Percentiles rank a stretch among this genome's conserved stretches.
phyloP scores from a whole-genome alignment of 2,113 vertebrate species.

The Pomatorhinus ruficollis region DNA sequence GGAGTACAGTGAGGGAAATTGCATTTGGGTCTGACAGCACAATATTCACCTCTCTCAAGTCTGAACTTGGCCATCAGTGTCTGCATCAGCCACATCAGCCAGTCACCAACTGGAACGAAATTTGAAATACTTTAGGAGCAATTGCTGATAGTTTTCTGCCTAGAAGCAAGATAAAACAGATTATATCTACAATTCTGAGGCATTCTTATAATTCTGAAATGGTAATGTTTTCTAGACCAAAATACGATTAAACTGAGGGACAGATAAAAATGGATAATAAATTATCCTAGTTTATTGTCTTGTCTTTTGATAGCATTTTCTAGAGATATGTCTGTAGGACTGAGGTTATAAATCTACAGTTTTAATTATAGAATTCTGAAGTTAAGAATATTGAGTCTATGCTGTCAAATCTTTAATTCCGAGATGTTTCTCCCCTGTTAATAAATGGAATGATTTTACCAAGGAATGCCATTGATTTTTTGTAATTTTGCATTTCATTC shows the following conservation, averaged over 20 bases:
- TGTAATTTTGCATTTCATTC: neutral
- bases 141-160: neutral
- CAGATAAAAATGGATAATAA: neutral
- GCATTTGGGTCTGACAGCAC: neutral
- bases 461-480: neutral
- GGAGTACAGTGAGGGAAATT: neutral
- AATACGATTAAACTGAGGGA: neutral
- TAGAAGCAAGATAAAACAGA: neutral
- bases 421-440: neutral
- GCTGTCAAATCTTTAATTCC: neutral
- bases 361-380: conserved; percentile 25
- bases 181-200: neutral
- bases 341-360: neutral
- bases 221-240: neutral
- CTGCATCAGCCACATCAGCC: neutral
- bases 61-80: neutral
- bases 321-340: neutral
- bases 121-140: neutral
- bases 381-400: neutral
- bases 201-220: neutral
- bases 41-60: neutral
- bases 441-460: neutral
- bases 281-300: neutral
- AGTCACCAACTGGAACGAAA: neutral
- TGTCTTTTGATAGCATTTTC: neutral